Base-by-base conservation (phyloP, 2,888 invertebrate species). In the Limnephilus auricula region DNA sequence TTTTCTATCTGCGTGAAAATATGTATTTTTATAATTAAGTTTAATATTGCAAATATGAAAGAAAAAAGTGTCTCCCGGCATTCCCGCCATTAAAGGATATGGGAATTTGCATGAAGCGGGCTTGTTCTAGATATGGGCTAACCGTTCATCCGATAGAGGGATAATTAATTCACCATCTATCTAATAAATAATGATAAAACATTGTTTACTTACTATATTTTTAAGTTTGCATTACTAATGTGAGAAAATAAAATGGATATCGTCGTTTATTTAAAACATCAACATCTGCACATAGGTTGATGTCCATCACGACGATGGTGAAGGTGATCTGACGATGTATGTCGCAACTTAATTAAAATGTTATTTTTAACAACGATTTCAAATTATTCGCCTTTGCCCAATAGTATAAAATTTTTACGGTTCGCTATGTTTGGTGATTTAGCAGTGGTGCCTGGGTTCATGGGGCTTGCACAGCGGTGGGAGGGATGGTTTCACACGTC, bases 101-200 rank as follows among this genome's bases (percentile, higher is more conserved):
- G 90, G 37, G 37, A 90, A 90, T 90, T 90, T 32, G 32, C 90
- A 90, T 90, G 65, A 90, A 84, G 90, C 90, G 90, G 90, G 90
- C 79, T 79, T 82, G 65, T 32, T 30, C 13, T 50, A 79, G 83
- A 90, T 83, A 65, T 90, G 90, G 90, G 90, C 31, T 90, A 90
- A 82, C 90, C 90, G 90, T 90, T 83, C 25, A 34, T 25, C 30
- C 31, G 85, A 65, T 31, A 87, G 25, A 30, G 34, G 25, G 15
- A 88, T 31, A 78, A 31, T 88, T 65, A 88, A 65, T 65, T 65
- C 65, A 25, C 65, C 25, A 65, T 25, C 25, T 65, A 25, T 9
- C 25, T 65, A 25, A 65, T 65, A 65, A 65, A 65, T 65, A 65
- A 65, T 65, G 65, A 65, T n/a, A n/a, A n/a, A 65, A 65, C 65